Base-by-base conservation (phyloP, 2,888 invertebrate species). In the Cheilosia variabilis region DNA sequence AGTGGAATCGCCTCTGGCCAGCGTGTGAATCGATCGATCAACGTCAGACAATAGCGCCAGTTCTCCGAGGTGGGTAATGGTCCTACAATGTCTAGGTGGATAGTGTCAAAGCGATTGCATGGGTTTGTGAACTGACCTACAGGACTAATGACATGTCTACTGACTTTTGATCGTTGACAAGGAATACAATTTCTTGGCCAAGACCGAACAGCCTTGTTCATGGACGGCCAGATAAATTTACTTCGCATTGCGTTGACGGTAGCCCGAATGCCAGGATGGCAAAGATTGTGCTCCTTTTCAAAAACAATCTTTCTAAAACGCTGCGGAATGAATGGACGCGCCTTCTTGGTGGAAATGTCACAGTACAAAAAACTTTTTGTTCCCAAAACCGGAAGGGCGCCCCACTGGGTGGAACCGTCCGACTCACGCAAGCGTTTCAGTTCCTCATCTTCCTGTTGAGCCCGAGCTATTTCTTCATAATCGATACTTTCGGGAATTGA, bases 1-100 rank as follows among this genome's bases (percentile, higher is more conserved):
- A 71, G 3, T 1, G 72, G 45, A 13, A 71, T 41, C 2, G 71
- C 71, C 41, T 50, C 52, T 15, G 72, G 72, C 62, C 41, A 62
- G 0, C 62, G 41, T 0, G 58, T 24, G 27, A 52, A 60, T 2
- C 52, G 22, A 45, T 71, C 71, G 1, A 71, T 52, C 15, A 69
- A 1, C 2, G 58, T 47, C 1, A 69, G 37, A n/a, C 71, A 71
- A 15, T 71, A 69, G 0, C 45, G 41, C 10, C 10, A 57, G 31
- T 55, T 13, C 37, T 50, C 22, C 1, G 34, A 45, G 7, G 31
- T 45, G 9, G 60, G 37, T 9, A 71, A 17, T 13, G 24, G 24
- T 24, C 24, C 24, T 24, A 24, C 4, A 24, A 24, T 52, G 2
- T 24, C 24, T 24, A 24, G 24, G n/a, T n/a, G n/a, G 24, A 24